Evolutionary conservation across 1,140 invertebrate species (phyloP), one percentile per base, ranked within the genome.

Genomic region (Steinernema feltiae): DNA sequence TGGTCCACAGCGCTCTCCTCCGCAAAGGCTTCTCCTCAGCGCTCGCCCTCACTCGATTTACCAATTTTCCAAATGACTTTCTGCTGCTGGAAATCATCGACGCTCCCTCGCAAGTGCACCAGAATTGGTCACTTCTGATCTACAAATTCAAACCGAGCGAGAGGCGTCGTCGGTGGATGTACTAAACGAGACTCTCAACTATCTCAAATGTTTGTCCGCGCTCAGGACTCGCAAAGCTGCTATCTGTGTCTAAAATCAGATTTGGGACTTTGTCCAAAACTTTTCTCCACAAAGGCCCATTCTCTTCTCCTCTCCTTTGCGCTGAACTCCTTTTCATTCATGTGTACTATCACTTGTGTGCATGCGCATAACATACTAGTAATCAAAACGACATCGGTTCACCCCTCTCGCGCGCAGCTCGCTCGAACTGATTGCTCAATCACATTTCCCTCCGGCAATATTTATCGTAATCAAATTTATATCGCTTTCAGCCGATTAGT

Each of bases 391-490:
- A 63, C 12, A 15, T 63, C 53, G 24, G 12, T 27, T 12, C 53
- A 27, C 53, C 53, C 53, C 53, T 63, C 53, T 12, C 53, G 53
- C 53, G 12, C 53, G 53, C 53, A 7, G 7, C 18, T 18, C 53
- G 53, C 53, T 63, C 53, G 53, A 63, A 63, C 53, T 63, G 53
- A 63, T 63, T 63, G 53, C 53, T 63, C 53, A 63, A 63, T 63
- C 53, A 63, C 7, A 63, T 63, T 63, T 63, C 53, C 53, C 53
- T 63, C 24, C 53, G 53, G 53, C 53, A 63, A 63, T 63, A 63
- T 63, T 63, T 63, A 63, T 63, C 53, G 53, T 63, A 63, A 63
- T 63, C 53, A 63, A 63, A 63, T 63, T 63, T 63, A 63, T 63
- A 63, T 63, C 53, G 53, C 53, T 63, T 63, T 63, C 53, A 63